Conservation (phyloP, 1,140 invertebrate species). For the Leptinotarsa undecemlineata region DNA sequence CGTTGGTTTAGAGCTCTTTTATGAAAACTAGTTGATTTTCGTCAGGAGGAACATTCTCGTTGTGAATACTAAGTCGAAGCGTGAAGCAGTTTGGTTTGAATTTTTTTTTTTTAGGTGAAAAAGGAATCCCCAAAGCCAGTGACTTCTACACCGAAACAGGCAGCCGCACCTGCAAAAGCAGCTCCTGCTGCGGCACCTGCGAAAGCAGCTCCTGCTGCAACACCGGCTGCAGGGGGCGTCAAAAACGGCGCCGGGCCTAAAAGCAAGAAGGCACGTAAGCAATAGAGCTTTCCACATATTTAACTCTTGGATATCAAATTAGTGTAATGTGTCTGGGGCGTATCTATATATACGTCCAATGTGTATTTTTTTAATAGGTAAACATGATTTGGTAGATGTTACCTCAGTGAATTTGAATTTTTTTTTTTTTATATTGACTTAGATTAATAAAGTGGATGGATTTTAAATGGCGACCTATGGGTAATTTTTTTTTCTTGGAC, state of each 20-base stretch:
- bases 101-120: constrained; percentile 10
- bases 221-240: constrained; percentile 11
- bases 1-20: too few species aligned
- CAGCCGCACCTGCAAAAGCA: not conserved
- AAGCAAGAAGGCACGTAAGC: constrained; percentile 31
- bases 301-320: not conserved
- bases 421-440: not conserved
- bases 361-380: not conserved
- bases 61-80: too few species aligned
- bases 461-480: not conserved
- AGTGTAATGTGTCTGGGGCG: not conserved
- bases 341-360: not conserved
- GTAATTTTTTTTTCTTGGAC: not conserved
- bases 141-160: not conserved
- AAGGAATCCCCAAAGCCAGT: not conserved
- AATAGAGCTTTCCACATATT: not conserved
- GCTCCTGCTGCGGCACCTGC: not conserved
- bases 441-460: not conserved
- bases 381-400: not conserved
- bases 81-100: not conserved
- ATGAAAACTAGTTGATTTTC: too few species aligned
- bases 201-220: not conserved
- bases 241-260: constrained; percentile 31
- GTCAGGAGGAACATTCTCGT: too few species aligned
- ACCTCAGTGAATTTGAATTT: not conserved